These are phyloP conservation scores for Amphiprion percula DNA, from an alignment of 2,113 vertebrate genomes.

Conservation along the genomic window DNA sequence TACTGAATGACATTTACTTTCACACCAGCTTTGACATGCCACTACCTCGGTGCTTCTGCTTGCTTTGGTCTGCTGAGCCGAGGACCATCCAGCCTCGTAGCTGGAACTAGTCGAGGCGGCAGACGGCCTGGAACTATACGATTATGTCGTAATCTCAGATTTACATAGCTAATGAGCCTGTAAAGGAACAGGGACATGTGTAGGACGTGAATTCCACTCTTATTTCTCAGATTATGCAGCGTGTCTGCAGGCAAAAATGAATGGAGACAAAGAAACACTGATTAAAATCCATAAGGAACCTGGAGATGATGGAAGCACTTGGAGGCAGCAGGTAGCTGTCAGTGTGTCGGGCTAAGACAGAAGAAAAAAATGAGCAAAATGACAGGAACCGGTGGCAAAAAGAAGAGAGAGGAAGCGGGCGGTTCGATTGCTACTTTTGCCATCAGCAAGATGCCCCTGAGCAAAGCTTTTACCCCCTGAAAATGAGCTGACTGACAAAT, in stretches of 20 bases:
- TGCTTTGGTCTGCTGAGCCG: conserved; percentile 5
- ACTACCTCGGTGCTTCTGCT: background rate
- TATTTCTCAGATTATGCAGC: conserved; percentile 10
- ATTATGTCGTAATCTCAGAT: conserved; percentile 66
- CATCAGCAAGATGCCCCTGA: conserved; percentile 34
- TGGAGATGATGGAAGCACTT: no score
- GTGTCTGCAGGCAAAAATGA: background rate
- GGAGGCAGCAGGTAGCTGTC: no score
- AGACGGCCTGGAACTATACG: conserved; percentile 46
- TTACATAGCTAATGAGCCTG: conserved; percentile 65
- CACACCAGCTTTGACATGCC: background rate
- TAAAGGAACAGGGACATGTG: conserved; percentile 52
- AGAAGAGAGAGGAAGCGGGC: background rate
- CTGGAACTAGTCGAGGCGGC: conserved; percentile 41
- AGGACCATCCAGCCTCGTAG: conserved; percentile 4
- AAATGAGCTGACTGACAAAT: conserved; percentile 2
- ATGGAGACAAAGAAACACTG: background rate
- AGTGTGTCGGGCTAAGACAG: background rate
- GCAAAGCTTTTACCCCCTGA: conserved; percentile 37
- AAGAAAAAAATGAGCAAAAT: background rate
- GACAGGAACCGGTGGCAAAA: background rate
- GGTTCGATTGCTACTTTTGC: background rate
- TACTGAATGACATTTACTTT: background rate
- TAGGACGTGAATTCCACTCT: conserved; percentile 48
- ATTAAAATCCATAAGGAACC: conserved; percentile 10